Percentiles rank a stretch among this genome's conserved stretches.
phyloP scores from a whole-genome alignment of 2,113 vertebrate species.

The Columba livia region DNA sequence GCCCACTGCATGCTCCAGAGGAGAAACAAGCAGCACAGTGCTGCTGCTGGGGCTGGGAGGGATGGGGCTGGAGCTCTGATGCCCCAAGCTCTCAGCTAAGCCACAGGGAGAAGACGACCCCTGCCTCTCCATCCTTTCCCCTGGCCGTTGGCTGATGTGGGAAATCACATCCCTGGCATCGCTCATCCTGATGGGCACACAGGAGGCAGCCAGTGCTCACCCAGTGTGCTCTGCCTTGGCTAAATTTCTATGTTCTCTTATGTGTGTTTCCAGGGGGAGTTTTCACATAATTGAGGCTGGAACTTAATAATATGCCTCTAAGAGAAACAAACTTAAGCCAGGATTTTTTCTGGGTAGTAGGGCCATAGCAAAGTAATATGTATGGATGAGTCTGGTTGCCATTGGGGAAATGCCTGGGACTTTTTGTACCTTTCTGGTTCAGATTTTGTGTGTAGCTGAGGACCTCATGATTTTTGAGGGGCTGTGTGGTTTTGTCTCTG shows the following conservation, averaged over 20 bases:
- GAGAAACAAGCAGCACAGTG: background rate
- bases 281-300: background rate
- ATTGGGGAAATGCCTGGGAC: background rate
- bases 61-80: background rate
- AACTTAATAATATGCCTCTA: background rate
- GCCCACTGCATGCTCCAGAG: fast-evolving
- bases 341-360: background rate
- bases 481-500: background rate
- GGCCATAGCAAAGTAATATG: background rate
- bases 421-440: background rate
- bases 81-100: background rate
- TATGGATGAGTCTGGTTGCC: background rate
- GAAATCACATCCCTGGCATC: background rate
- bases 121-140: background rate
- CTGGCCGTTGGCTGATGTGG: background rate
- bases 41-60: background rate
- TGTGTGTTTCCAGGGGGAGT: background rate
- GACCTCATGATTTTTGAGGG: background rate
- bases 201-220: background rate
- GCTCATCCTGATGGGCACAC: background rate
- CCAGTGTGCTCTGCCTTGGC: background rate
- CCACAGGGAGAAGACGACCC: fast-evolving
- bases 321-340: background rate
- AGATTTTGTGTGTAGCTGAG: background rate
- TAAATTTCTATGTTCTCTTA: background rate